These are phyloP conservation scores for Epinephelus cyanopodus DNA, from an alignment of 2,113 vertebrate genomes.

Conservation along the genomic window DNA sequence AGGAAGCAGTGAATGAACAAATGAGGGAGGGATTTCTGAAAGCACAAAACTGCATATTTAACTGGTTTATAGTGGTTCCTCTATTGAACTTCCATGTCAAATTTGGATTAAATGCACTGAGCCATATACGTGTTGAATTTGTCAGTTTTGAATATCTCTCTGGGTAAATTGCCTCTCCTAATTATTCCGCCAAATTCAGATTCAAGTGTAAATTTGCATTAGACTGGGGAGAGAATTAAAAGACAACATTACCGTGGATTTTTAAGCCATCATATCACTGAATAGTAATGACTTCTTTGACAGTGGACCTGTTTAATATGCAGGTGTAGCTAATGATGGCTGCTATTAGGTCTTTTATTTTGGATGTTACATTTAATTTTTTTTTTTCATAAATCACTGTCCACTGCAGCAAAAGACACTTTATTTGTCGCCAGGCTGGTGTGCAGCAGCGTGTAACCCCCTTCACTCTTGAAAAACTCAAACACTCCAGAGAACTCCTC, in stretches of 20 bases:
- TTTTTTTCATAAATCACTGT: not conserved
- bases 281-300: slow-evolving; percentile 35
- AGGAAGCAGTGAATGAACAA: not conserved
- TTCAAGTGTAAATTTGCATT: slow-evolving; percentile 51
- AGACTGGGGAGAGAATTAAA: slow-evolving; percentile 47
- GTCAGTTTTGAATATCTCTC: slow-evolving; percentile 20
- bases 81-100: slow-evolving; percentile 10
- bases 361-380: not conserved
- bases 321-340: slow-evolving; percentile 32
- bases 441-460: not conserved
- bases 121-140: slow-evolving; percentile 1
- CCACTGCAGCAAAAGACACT: not conserved
- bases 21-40: not conserved
- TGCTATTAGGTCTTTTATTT: slow-evolving; percentile 4
- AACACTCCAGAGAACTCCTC: slow-evolving; percentile 3
- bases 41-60: slow-evolving; percentile 1
- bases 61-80: not conserved
- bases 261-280: slow-evolving; percentile 9
- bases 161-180: slow-evolving; percentile 29
- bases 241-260: slow-evolving; percentile 37
- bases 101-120: slow-evolving; percentile 44
- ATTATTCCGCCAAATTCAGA: slow-evolving; percentile 35
- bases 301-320: slow-evolving; percentile 46
- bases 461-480: not conserved
- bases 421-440: slow-evolving; percentile 2